Percentiles rank a stretch among this genome's conserved stretches.
Evolutionary conservation across 2,888 invertebrate genomes (phyloP).

Genomic region (Sminthurides aquaticus): DNA sequence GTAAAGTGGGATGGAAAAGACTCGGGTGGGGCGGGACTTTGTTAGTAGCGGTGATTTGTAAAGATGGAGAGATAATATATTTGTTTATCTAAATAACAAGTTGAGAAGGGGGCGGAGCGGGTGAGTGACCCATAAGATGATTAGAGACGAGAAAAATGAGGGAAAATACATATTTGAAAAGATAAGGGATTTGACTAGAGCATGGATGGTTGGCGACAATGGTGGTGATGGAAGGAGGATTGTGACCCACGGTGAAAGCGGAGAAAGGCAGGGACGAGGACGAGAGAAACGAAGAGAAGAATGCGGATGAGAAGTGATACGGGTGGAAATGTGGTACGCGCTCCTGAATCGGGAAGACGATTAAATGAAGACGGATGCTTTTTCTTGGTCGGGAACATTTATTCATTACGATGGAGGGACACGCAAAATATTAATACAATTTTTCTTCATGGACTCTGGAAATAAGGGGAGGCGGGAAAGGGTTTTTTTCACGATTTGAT

Average conservation of each 20-base stretch:
- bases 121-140: background rate
- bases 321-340: background rate
- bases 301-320: background rate
- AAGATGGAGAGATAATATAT: background rate
- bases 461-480: background rate
- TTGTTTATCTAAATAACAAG: background rate
- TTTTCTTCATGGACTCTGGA: background rate
- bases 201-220: too few relatives aligned
- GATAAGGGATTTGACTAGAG: too few relatives aligned
- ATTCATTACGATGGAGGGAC: constrained; percentile 32
- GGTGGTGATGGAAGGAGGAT: background rate
- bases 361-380: background rate
- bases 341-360: background rate
- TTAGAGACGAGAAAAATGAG: too few relatives aligned
- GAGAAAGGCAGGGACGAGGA: too few relatives aligned
- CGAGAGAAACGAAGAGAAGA: too few relatives aligned
- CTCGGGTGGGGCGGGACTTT: background rate
- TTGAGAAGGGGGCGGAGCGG: background rate
- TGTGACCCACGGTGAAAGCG: too few relatives aligned
- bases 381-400: constrained; percentile 11
- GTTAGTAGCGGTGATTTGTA: background rate
- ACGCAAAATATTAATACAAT: constrained; percentile 31
- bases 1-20: too few relatives aligned
- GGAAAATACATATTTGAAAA: too few relatives aligned
- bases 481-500: background rate